These are phyloP conservation scores for Crocallis elinguaria DNA, from an alignment of 2,888 invertebrate genomes.

Conservation along the genomic window DNA sequence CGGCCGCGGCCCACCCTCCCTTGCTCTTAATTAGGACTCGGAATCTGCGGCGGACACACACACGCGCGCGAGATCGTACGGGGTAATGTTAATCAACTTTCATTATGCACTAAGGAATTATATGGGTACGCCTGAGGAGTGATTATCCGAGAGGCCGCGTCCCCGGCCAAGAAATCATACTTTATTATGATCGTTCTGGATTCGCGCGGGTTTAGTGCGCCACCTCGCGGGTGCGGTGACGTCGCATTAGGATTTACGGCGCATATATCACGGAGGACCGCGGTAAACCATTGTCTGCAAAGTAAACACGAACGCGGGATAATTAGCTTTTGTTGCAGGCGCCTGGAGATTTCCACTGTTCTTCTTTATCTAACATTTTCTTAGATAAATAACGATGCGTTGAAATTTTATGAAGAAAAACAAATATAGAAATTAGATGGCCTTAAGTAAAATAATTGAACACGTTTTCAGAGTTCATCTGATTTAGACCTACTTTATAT, in stretches of 20 bases:
- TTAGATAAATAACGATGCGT: background rate
- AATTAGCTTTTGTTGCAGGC: conserved; percentile 61
- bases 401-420: background rate
- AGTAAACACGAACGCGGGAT: conserved; percentile 60
- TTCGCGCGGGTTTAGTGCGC: conserved; percentile 67
- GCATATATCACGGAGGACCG: conserved; percentile 68
- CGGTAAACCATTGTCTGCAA: conserved; percentile 67
- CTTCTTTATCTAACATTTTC: conserved; percentile 18
- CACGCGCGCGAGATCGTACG: conserved; percentile 66
- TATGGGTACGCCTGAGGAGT: conserved; percentile 84
- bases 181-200: conserved; percentile 80
- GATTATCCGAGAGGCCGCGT: conserved; percentile 79
- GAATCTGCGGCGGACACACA: conserved; percentile 93
- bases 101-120: conserved; percentile 85
- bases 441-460: too few species aligned
- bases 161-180: conserved; percentile 83
- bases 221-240: conserved; percentile 68
- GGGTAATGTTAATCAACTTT: conserved; percentile 84
- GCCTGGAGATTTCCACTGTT: conserved; percentile 20
- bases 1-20: conserved; percentile 81
- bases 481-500: too few species aligned
- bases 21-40: conserved; percentile 93
- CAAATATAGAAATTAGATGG: too few species aligned
- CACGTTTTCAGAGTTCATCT: too few species aligned
- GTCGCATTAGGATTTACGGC: conserved; percentile 78